Conservation (phyloP, 2,113 vertebrate species). For the Centrocercus urophasianus region DNA sequence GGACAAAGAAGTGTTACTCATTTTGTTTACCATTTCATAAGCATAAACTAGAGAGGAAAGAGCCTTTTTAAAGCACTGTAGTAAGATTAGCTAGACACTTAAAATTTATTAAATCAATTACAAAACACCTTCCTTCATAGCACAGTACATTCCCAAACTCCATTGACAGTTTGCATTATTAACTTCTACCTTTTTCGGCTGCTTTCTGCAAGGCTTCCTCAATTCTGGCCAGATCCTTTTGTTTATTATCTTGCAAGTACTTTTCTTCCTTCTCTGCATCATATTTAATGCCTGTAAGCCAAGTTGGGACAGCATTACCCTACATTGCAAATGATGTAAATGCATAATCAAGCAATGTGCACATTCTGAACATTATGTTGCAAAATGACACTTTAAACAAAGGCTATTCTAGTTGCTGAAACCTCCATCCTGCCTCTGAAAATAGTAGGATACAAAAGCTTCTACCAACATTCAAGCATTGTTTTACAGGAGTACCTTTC, state of each 20-base stretch:
- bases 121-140: not conserved
- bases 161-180: not conserved
- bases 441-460: not conserved
- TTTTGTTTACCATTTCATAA: not conserved
- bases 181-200: slow-evolving; percentile 85
- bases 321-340: not conserved
- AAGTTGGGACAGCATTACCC: not conserved
- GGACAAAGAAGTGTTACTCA: not conserved
- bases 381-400: not conserved
- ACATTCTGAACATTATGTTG: not conserved
- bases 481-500: not conserved
- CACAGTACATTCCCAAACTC: not conserved
- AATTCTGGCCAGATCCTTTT: slow-evolving; percentile 91
- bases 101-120: not conserved
- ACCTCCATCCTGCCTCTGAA: not conserved
- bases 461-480: not conserved
- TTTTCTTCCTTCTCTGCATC: slow-evolving; percentile 94
- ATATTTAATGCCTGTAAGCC: slow-evolving; percentile 87
- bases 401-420: not conserved
- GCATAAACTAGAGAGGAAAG: not conserved
- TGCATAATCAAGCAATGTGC: not conserved
- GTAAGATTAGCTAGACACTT: not conserved
- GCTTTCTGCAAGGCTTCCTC: slow-evolving; percentile 92
- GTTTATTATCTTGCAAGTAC: slow-evolving; percentile 90
- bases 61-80: not conserved